Evolutionary conservation across 1,140 invertebrate genomes (phyloP).

Genomic region (Bombyx mandarina): DNA sequence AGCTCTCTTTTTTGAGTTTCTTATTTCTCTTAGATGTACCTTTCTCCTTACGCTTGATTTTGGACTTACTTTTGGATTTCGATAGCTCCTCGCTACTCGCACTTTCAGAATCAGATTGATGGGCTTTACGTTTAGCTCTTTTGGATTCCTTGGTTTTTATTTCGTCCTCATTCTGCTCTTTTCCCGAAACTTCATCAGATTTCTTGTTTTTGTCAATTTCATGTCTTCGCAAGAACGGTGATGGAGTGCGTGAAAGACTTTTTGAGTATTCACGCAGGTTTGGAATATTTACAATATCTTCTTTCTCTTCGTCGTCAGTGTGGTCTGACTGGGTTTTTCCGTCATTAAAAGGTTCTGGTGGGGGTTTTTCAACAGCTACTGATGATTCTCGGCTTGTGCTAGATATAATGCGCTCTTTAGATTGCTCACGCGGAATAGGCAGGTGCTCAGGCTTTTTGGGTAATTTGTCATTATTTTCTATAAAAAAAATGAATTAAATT

Average conservation of each 20-base stretch:
- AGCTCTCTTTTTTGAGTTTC: conserved; percentile 66
- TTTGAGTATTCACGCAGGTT: conserved; percentile 71
- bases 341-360: conserved; percentile 31
- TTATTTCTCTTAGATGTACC: conserved; percentile 64
- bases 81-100: conserved; percentile 56
- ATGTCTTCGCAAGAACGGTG: conserved; percentile 83
- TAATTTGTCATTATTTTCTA: conserved; percentile 50
- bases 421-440: conserved; percentile 35
- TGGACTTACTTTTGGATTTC: conserved; percentile 64
- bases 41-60: conserved; percentile 64
- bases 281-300: conserved; percentile 54
- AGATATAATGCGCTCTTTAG: conserved; percentile 52
- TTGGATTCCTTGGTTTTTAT: conserved; percentile 39
- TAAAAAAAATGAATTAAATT: conserved; percentile 8
- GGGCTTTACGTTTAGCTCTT: conserved; percentile 54
- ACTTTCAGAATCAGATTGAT: conserved; percentile 58
- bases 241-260: conserved; percentile 84
- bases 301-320: conserved; percentile 63
- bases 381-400: conserved; percentile 68
- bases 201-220: conserved; percentile 74
- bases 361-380: conserved; percentile 45
- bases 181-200: conserved; percentile 51
- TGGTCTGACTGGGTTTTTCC: conserved; percentile 34
- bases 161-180: conserved; percentile 52
- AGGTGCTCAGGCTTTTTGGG: conserved; percentile 46